Evolutionary conservation across 2,888 invertebrate genomes (phyloP).

Genomic region (Pyrrhosoma nymphula): DNA sequence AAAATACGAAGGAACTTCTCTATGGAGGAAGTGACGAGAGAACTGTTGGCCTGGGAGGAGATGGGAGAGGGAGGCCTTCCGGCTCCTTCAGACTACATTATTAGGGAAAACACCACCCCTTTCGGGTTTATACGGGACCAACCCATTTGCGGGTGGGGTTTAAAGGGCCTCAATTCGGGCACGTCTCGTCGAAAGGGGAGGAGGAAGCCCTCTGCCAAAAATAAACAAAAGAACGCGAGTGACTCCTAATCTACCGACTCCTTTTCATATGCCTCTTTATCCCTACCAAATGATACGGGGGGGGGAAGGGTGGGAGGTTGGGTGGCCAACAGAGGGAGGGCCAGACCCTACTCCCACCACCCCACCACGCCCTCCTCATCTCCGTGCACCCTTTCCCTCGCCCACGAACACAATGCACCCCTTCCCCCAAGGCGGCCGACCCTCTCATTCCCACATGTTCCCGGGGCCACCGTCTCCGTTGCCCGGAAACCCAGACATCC

Average conservation of each 20-base stretch:
- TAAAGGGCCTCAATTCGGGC: constrained; percentile 60
- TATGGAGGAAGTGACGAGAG: not conserved
- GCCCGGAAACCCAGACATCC: constrained; percentile 67
- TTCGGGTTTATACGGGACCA: constrained; percentile 8
- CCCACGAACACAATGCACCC: not conserved
- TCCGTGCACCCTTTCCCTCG: not conserved
- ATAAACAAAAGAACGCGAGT: constrained; percentile 41
- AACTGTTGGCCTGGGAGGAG: not conserved
- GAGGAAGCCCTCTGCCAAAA: not conserved
- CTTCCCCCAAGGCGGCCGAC: not conserved
- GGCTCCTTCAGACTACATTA: not conserved
- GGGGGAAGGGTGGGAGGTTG: too few relatives aligned
- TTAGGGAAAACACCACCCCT: constrained; percentile 24
- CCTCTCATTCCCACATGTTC: constrained; percentile 15
- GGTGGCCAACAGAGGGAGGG: not conserved
- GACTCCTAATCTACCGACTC: not conserved
- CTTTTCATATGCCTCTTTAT: not conserved
- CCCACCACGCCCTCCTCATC: not conserved
- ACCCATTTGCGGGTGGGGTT: constrained; percentile 41
- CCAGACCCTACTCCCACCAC: not conserved
- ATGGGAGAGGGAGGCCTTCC: not conserved
- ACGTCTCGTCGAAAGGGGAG: not conserved
- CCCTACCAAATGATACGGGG: not conserved
- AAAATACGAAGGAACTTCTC: not conserved
- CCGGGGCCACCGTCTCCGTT: constrained; percentile 40